Conservation (phyloP, 2,888 invertebrate genomes). For the Cheilosia vulpina region DNA sequence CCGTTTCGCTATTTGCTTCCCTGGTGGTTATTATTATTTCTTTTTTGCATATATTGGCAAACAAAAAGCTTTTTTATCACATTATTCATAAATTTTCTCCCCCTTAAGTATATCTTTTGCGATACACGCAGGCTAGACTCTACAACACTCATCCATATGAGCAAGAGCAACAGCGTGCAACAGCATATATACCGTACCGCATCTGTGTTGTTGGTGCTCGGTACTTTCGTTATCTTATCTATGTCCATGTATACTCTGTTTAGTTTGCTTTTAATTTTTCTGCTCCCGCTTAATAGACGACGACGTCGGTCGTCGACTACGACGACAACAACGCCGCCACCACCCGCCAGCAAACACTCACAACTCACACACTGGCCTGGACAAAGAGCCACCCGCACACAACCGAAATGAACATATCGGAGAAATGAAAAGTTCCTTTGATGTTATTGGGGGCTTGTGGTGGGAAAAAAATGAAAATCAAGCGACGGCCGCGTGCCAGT, state of each 20-base stretch:
- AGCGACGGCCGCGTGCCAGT: conserved; percentile 7
- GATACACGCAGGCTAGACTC: neutral
- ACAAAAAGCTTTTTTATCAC: conserved; percentile 49
- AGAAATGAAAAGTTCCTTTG: conserved; percentile 27
- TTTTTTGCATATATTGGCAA: conserved; percentile 30
- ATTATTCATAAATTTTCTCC: conserved; percentile 45
- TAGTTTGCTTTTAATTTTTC: conserved; percentile 49
- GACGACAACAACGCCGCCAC: too few relatives aligned
- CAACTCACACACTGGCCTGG: conserved; percentile 12
- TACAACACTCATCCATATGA: conserved; percentile 23
- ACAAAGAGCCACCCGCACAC: conserved; percentile 4
- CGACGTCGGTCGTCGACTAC: neutral
- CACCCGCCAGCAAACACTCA: too few relatives aligned
- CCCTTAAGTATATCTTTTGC: conserved; percentile 31
- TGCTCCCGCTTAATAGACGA: conserved; percentile 45
- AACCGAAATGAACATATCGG: conserved; percentile 8
- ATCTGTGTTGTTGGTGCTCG: conserved; percentile 1
- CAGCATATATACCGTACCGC: conserved; percentile 26
- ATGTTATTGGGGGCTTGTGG: conserved; percentile 4
- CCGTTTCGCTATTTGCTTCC: conserved; percentile 6
- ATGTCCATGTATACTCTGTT: conserved; percentile 36
- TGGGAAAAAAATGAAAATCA: conserved; percentile 5
- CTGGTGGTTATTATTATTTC: neutral
- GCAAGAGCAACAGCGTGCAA: conserved; percentile 4
- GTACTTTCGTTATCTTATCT: conserved; percentile 54